phyloP scores from a whole-genome alignment of 2,113 vertebrate genomes.

The Elephas maximus region DNA sequence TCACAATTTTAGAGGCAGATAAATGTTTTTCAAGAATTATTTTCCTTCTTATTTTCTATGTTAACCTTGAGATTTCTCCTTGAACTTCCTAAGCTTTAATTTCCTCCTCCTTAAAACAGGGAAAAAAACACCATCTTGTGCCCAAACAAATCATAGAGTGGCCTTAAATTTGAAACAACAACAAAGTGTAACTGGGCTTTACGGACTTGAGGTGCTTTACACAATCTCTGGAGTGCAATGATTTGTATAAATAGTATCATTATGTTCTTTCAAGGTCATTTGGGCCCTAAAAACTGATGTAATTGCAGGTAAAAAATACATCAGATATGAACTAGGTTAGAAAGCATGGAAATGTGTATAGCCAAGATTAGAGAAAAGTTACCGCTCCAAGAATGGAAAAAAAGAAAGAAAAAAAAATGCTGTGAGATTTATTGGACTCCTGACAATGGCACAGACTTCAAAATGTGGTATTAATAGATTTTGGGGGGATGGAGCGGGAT shows the following conservation, averaged over 20 bases:
- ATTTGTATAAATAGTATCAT: slow-evolving; percentile 53
- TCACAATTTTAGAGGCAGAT: neutral
- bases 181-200: slow-evolving; percentile 27
- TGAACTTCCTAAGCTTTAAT: neutral
- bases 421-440: neutral
- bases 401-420: neutral
- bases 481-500: neutral
- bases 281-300: slow-evolving; percentile 48
- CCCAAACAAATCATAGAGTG: neutral
- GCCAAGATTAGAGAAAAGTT: slow-evolving; percentile 5
- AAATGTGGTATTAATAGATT: slow-evolving; percentile 16
- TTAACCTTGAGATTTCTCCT: slow-evolving; percentile 59
- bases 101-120: slow-evolving; percentile 34
- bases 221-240: slow-evolving; percentile 24
- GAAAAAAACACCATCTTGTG: neutral
- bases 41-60: neutral
- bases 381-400: slow-evolving; percentile 6
- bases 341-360: neutral
- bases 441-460: slow-evolving; percentile 30
- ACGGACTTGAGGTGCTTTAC: slow-evolving; percentile 37
- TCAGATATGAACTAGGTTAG: neutral
- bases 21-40: neutral
- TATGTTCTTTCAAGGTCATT: neutral
- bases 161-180: slow-evolving; percentile 15
- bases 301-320: slow-evolving; percentile 52